phyloP scores from a whole-genome alignment of 1,140 invertebrate species.

The Aphelenchoides avenae region DNA sequence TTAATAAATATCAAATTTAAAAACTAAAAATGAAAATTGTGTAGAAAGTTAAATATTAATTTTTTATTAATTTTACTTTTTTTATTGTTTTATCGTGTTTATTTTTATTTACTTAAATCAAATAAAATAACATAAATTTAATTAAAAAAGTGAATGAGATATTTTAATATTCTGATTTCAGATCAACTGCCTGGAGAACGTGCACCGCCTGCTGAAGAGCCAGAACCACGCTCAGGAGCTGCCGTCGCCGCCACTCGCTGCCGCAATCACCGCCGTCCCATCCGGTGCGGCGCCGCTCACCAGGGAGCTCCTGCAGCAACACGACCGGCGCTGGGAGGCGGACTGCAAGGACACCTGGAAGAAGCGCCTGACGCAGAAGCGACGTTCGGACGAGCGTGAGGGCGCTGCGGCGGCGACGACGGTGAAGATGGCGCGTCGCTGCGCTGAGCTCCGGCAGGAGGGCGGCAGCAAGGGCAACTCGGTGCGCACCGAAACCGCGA shows the following conservation, averaged over 20 bases:
- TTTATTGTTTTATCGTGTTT: no score
- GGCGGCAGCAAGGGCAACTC: no score
- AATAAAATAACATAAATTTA: slow-evolving; percentile 1
- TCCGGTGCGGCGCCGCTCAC: slow-evolving; percentile 33
- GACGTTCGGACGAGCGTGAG: no score
- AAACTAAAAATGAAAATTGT: no score
- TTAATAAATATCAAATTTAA: slow-evolving; percentile 12
- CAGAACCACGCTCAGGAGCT: slow-evolving; percentile 26
- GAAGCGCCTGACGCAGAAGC: not conserved
- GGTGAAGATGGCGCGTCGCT: no score
- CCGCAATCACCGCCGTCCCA: slow-evolving; percentile 9
- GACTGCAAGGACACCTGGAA: slow-evolving; percentile 47
- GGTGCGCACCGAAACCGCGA: no score
- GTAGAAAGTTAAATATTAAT: not conserved
- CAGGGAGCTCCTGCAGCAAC: slow-evolving; percentile 44
- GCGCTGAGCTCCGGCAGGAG: no score
- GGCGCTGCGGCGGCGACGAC: no score
- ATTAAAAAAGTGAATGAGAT: no score
- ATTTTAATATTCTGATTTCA: slow-evolving; percentile 47
- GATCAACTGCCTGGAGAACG: slow-evolving; percentile 58
- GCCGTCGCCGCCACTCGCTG: not conserved
- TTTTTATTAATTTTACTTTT: no score
- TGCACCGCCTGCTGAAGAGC: slow-evolving; percentile 56
- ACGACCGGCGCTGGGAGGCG: slow-evolving; percentile 47
- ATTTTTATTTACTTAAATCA: slow-evolving; percentile 10